Percentiles rank a stretch among this genome's conserved stretches.
phyloP scores from a whole-genome alignment of 2,888 invertebrate species.

The Tineola bisselliella region DNA sequence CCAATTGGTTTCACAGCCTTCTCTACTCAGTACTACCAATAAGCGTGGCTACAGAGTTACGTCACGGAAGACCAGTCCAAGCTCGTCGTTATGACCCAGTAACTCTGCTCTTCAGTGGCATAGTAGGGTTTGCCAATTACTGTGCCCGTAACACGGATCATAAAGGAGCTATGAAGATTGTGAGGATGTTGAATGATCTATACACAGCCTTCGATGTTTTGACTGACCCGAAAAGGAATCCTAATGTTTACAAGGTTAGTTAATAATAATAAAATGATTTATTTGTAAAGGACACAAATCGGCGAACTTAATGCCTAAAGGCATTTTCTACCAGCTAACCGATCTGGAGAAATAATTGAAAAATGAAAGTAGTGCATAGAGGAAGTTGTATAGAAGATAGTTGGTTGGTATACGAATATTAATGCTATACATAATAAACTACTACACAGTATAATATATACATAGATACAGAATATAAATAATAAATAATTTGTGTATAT shows the following conservation, averaged over 20 bases:
- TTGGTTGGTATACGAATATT: no score
- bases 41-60: slow-evolving; percentile 92
- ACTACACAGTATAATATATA: no score
- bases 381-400: no score
- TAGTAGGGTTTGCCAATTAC: slow-evolving; percentile 89
- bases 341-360: no score
- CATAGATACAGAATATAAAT: no score
- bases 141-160: slow-evolving; percentile 92
- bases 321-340: no score
- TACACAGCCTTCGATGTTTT: slow-evolving; percentile 95
- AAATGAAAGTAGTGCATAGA: no score
- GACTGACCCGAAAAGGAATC: slow-evolving; percentile 91
- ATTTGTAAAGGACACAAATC: no score
- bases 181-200: slow-evolving; percentile 90
- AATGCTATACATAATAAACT: no score
- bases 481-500: no score
- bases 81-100: slow-evolving; percentile 89
- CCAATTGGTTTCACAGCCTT: slow-evolving; percentile 67
- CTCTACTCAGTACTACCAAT: slow-evolving; percentile 94
- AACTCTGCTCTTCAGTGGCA: slow-evolving; percentile 91
- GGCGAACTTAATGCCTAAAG: no score
- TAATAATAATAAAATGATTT: no score
- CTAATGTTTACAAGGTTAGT: slow-evolving; percentile 92
- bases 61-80: slow-evolving; percentile 90
- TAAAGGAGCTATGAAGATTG: slow-evolving; percentile 95